A percentile compares a stretch with the other conserved stretches of the same genome.
phyloP scores from a whole-genome alignment of 2,797 vertebrate species.

The Rhabdophis nuchalis region DNA sequence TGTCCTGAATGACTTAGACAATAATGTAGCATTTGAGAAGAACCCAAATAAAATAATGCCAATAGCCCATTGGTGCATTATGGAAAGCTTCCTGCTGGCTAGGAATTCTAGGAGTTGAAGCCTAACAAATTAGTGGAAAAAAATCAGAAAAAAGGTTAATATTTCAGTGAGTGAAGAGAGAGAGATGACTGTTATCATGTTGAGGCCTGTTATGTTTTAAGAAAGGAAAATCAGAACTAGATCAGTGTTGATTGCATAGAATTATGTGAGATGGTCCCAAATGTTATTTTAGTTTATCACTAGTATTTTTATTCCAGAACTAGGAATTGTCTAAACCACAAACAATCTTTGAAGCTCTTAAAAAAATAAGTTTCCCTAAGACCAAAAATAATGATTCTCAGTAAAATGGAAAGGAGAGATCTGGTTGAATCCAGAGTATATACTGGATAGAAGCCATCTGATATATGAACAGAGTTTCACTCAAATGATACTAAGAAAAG shows the following conservation, averaged over 20 bases:
- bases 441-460: not conserved
- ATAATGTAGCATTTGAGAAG: slow-evolving; percentile 27
- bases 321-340: not conserved
- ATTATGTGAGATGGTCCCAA: not conserved
- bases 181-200: not conserved
- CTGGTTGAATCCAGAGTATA: not conserved
- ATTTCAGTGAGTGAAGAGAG: not conserved
- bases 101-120: not conserved
- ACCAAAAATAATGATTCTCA: not conserved
- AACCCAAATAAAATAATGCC: slow-evolving; percentile 26
- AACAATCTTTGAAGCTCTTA: not conserved
- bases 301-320: not conserved
- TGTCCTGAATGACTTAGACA: slow-evolving; percentile 35
- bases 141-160: not conserved
- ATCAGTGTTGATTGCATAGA: not conserved
- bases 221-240: not conserved
- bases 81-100: not conserved
- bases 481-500: not conserved
- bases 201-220: not conserved
- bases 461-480: not conserved
- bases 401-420: not conserved
- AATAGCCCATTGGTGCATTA: slow-evolving; percentile 36
- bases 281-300: not conserved
- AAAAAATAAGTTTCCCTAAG: not conserved
- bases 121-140: not conserved